phyloP scores from a whole-genome alignment of 1,140 invertebrate species.

The Hypothenemus hampei region DNA sequence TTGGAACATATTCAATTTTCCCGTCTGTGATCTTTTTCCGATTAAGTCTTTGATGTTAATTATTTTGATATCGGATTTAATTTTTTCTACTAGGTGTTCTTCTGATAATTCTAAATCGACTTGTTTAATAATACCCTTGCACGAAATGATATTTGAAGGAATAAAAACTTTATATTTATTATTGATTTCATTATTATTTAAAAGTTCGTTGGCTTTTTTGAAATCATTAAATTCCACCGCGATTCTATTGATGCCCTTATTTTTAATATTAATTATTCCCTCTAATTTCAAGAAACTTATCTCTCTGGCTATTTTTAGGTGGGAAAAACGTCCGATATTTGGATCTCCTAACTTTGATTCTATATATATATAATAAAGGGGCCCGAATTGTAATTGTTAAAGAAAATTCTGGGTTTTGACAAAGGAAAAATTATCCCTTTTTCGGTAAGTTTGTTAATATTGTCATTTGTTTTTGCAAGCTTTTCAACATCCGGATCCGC shows the following conservation, averaged over 20 bases:
- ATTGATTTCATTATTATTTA: conserved; percentile 5
- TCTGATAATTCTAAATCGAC: background rate
- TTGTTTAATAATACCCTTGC: conserved; percentile 14
- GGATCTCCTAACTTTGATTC: no score
- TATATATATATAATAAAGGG: no score
- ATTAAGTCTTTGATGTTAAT: conserved; percentile 8
- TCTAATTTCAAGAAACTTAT: no score
- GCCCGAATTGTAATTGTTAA: no score
- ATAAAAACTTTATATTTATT: conserved; percentile 9
- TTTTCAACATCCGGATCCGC: no score
- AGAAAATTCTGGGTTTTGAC: no score
- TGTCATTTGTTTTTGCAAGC: no score
- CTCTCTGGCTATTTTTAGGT: no score
- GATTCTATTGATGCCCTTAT: conserved; percentile 9
- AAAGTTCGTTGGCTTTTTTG: conserved; percentile 5
- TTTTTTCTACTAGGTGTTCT: background rate
- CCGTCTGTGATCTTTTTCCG: background rate
- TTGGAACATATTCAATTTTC: background rate
- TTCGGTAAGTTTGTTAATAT: no score
- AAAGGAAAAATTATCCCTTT: no score
- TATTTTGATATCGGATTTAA: background rate
- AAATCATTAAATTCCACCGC: conserved; percentile 5
- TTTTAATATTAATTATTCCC: no score
- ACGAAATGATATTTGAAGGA: conserved; percentile 13
- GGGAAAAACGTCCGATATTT: no score